These are phyloP conservation scores for silkworm (Bombyx mori) DNA, from an alignment of 1,140 invertebrate genomes.

Conservation along the genomic window ASM3026992v2 NC_085129.1:16409501-16410000, in stretches of 20 bases:
- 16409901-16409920: too few relatives aligned
- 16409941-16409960: too few relatives aligned
- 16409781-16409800: background rate
- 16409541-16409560: background rate
- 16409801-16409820: background rate
- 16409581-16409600: background rate
- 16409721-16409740: background rate
- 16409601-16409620: conserved; percentile 15
- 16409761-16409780: background rate
- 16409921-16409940: too few relatives aligned
- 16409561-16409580: background rate
- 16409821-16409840: background rate
- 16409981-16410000: too few relatives aligned
- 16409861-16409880: background rate
- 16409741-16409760: conserved; percentile 1
- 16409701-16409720: conserved; percentile 8
- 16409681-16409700: conserved; percentile 9
- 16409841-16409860: background rate
- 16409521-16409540: conserved; percentile 42
- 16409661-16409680: conserved; percentile 18
- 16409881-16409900: too few relatives aligned
- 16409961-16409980: too few relatives aligned
- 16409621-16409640: conserved; percentile 28
- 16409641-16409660: conserved; percentile 20
- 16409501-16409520: conserved; percentile 27